A percentile compares a stretch with the other conserved stretches of the same genome.
Conservation (phyloP, 2,888 invertebrate species). For the Endotricha flammealis region DNA sequence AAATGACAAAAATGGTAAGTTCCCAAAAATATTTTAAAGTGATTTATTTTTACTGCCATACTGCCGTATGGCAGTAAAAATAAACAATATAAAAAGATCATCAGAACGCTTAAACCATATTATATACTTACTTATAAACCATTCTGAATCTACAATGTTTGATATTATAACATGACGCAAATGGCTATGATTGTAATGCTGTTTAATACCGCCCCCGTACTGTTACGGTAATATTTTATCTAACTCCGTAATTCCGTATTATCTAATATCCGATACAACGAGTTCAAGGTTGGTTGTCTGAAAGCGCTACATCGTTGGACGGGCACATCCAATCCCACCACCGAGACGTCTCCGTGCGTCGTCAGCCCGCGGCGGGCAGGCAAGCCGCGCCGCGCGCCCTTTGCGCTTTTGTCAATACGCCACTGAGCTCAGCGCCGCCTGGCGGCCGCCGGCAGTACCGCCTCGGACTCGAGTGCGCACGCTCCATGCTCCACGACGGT, state of each 20-base stretch:
- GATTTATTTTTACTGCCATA: too few species aligned
- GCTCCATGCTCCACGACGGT: slow-evolving; percentile 56
- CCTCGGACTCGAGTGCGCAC: slow-evolving; percentile 60
- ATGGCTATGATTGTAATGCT: too few species aligned
- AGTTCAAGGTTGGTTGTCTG: slow-evolving; percentile 67
- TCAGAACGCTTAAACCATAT: too few species aligned
- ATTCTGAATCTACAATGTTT: too few species aligned
- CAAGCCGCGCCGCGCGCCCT: slow-evolving; percentile 49
- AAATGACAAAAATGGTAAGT: too few species aligned
- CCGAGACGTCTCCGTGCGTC: slow-evolving; percentile 27
- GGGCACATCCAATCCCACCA: too few species aligned
- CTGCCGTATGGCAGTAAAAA: too few species aligned
- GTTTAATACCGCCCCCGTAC: slow-evolving; percentile 6
- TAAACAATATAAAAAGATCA: too few species aligned
- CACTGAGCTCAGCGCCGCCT: slow-evolving; percentile 52
- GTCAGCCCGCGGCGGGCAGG: slow-evolving; percentile 33
- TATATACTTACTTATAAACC: too few species aligned
- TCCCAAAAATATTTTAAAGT: too few species aligned
- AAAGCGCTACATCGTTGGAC: slow-evolving; percentile 37
- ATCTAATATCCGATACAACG: slow-evolving; percentile 60
- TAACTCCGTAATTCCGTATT: slow-evolving; percentile 44
- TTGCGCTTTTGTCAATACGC: slow-evolving; percentile 71
- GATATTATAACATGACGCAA: too few species aligned
- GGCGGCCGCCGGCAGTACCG: slow-evolving; percentile 52
- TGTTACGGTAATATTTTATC: slow-evolving; percentile 44